Base-by-base conservation (phyloP, 2,113 vertebrate genomes). In the Engystomops pustulosus region DNA sequence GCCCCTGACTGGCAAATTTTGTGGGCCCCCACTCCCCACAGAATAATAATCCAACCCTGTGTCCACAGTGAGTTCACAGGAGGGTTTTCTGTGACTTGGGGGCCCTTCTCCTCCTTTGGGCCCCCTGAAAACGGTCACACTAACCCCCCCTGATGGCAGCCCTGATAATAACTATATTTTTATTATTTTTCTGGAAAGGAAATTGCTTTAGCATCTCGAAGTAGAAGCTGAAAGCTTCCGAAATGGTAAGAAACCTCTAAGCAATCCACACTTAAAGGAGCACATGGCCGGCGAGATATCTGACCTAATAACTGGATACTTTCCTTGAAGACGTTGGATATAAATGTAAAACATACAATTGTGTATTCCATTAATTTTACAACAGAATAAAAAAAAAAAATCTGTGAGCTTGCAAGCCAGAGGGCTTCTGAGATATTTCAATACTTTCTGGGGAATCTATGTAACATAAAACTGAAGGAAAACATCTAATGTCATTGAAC, bases 401-500 rank as follows among this genome's bases (percentile, higher is more conserved):
- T n/a, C n/a, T 74, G 88, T 91, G 88, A 87, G 89, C 92, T 95
- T 90, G 88, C 89, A 91, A 93, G 94, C 95, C 94, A 88, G 88
- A 93, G 95, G 95, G 92, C 92, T 94, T 93, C 89, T 89, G 92
- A 96, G 95, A 94, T 96, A 96, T 96, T 96, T 97, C 94, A 95
- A 93, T 95, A 92, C 92, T 93, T 93, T 93, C 92, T 91, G 92
- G 90, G 92, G 95, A 95, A 96, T 96, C 95, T 95, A 94, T 95
- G 93, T 96, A 95, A 96, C 95, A 94, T 93, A 92, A 96, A 96
- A 96, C 95, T 93, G 95, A 96, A 96, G 94, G 93, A 94, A 96
- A 95, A 93, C 92, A 93, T 94, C 91, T 93, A 96, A 97, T 97
- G 95, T 96, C 95, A 96, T 95, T 96, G 95, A 96, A 94, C 95